These are phyloP conservation scores for Corticium candelabrum DNA, from an alignment of 37 sponge, comb jelly and placozoan genomes.

Conservation along the genomic window DNA sequence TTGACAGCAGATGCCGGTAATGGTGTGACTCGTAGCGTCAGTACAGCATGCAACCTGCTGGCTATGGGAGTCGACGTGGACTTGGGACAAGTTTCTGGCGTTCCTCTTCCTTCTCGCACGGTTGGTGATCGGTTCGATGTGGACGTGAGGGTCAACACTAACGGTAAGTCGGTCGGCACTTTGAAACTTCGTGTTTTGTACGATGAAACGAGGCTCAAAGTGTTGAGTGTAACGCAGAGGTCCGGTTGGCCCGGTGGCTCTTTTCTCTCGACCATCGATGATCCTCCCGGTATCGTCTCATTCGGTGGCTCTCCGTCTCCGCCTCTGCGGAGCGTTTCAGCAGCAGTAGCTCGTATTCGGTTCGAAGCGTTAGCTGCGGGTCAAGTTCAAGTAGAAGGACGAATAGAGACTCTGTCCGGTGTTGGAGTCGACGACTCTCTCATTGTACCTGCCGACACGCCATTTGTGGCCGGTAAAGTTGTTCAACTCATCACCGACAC, in stretches of 20 bases:
- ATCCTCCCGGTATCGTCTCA: slow-evolving; percentile 18
- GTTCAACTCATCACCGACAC: not conserved
- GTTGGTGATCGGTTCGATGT: slow-evolving; percentile 19
- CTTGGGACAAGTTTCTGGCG: slow-evolving; percentile 37
- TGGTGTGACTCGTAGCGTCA: not conserved
- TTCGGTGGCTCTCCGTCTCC: slow-evolving; percentile 28
- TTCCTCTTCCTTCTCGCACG: slow-evolving; percentile 20
- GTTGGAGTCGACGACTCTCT: slow-evolving; percentile 6
- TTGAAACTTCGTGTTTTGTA: slow-evolving; percentile 40
- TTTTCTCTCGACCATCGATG: not conserved
- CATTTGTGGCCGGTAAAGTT: slow-evolving; percentile 44
- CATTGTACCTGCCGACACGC: not conserved
- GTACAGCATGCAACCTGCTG: slow-evolving; percentile 34
- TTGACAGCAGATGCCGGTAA: slow-evolving; percentile 1
- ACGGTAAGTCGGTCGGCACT: slow-evolving; percentile 14
- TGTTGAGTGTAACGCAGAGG: slow-evolving; percentile 3
- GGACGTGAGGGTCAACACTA: slow-evolving; percentile 49
- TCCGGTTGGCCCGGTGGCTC: slow-evolving; percentile 26
- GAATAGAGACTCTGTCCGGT: slow-evolving; percentile 16
- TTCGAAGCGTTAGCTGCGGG: slow-evolving; percentile 31
- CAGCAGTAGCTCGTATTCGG: slow-evolving; percentile 22
- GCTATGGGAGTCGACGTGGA: slow-evolving; percentile 65
- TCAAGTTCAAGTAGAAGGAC: slow-evolving; percentile 21
- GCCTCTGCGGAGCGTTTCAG: slow-evolving; percentile 15
- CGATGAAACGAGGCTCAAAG: slow-evolving; percentile 25